Evolutionary conservation across 35 echinoderm and acorn worm species (phyloP), one percentile per base, ranked within the genome.

Genomic region (Patiria miniata): DNA sequence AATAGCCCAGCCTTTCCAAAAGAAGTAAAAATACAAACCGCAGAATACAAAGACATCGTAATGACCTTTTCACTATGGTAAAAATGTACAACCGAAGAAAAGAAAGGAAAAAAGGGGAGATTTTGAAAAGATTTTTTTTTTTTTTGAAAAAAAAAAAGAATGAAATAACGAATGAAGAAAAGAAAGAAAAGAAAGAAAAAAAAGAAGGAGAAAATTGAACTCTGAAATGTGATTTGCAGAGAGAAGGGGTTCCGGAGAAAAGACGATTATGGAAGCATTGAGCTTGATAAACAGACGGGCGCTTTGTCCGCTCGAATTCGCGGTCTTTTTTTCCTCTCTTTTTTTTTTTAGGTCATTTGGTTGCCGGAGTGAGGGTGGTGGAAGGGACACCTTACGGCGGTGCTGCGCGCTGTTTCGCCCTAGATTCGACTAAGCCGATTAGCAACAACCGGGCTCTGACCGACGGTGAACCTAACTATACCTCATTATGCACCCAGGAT

Each of bases 181-280:
- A 60, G 57, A n/a, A n/a, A 12, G 12, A 47, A 47, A 47, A 6
- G 42, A 47, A 47, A 73, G 26, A 1, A 10, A 73, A 30, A 28
- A 30, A 34, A 73, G 29, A 73, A 30, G 26, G 34, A 73, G 65
- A 73, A 73, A 26, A 73, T 73, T 73, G 65, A 73, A 34, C 34
- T 7, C 65, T 23, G 26, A 73, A 73, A 32, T 73, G 65, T 73
- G 65, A 73, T 73, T 73, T 73, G 34, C 65, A 73, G 8, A 10
- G 15, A 73, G 65, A 73, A 73, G 34, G 57, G 65, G 65, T 73
- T 73, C 26, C 0, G 65, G 65, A 73, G 65, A 73, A 73, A 73
- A 73, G 65, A 73, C 65, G 65, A 73, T 73, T 73, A 73, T 36
- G 26, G 65, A 34, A 47, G 26, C 65, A 73, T 73, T 73, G 65